Percentiles rank a stretch among this genome's conserved stretches.
These are phyloP conservation scores for Amblyopsis rosae DNA, from an alignment of 2,113 vertebrate species.

Conservation along the genomic window DNA sequence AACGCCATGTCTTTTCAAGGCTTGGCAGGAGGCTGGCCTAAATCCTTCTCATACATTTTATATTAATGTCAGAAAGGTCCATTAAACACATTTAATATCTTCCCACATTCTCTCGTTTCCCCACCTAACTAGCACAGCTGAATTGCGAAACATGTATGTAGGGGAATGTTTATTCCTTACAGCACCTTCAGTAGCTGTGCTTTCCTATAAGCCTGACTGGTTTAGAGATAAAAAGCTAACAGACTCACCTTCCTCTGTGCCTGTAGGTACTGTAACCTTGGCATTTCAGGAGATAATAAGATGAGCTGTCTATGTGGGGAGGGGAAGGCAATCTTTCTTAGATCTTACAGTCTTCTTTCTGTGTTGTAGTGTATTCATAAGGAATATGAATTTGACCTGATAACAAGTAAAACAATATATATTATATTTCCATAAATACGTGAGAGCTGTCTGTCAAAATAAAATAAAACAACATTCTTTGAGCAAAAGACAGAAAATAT, in stretches of 20 bases:
- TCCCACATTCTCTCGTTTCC: constrained; percentile 49
- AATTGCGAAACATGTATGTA: constrained; percentile 52
- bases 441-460: constrained; percentile 57
- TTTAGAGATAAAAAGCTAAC: constrained; percentile 64
- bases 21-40: constrained; percentile 65
- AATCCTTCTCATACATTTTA: constrained; percentile 74
- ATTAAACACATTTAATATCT: constrained; percentile 68
- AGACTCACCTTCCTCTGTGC: constrained; percentile 62
- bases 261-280: constrained; percentile 68
- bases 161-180: constrained; percentile 62
- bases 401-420: constrained; percentile 53
- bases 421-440: constrained; percentile 54
- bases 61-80: constrained; percentile 70
- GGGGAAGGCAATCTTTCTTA: constrained; percentile 38
- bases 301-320: constrained; percentile 49
- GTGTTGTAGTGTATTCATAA: constrained; percentile 51
- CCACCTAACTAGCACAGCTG: constrained; percentile 41
- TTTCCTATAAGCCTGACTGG: constrained; percentile 48
- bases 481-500: constrained; percentile 18
- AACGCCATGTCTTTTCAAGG: constrained; percentile 69
- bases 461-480: constrained; percentile 6
- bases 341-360: constrained; percentile 40
- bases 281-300: constrained; percentile 66
- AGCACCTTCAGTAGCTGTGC: constrained; percentile 47
- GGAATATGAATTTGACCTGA: constrained; percentile 57